phyloP scores from a whole-genome alignment of 2,888 invertebrate species.

The Drosophila mettleri region DNA sequence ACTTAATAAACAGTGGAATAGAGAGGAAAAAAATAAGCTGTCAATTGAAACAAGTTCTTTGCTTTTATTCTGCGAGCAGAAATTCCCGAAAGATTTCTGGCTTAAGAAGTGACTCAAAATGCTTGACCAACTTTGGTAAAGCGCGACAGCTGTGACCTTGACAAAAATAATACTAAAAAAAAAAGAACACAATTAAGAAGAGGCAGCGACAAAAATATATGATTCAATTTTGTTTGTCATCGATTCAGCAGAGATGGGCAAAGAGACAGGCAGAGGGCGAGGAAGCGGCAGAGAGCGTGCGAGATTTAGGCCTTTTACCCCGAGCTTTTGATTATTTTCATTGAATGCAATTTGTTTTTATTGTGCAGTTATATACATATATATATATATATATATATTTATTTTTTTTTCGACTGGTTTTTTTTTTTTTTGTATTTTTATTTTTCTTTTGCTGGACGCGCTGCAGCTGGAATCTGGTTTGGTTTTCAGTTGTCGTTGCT shows the following conservation, averaged over 20 bases:
- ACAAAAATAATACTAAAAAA: slow-evolving; percentile 11
- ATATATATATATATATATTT: slow-evolving; percentile 31
- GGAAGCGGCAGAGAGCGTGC: not conserved
- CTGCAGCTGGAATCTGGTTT: slow-evolving; percentile 74
- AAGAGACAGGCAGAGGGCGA: not conserved
- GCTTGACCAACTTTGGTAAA: slow-evolving; percentile 24
- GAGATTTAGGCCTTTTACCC: slow-evolving; percentile 15
- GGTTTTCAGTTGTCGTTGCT: slow-evolving; percentile 51
- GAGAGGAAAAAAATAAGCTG: not conserved
- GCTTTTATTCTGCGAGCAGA: not conserved
- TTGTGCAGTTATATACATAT: slow-evolving; percentile 54
- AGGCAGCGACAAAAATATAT: slow-evolving; percentile 2
- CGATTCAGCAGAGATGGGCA: slow-evolving; percentile 8
- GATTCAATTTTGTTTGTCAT: slow-evolving; percentile 26
- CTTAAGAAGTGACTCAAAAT: slow-evolving; percentile 21
- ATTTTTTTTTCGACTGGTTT: slow-evolving; percentile 15
- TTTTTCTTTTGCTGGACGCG: slow-evolving; percentile 13
- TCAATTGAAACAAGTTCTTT: slow-evolving; percentile 6
- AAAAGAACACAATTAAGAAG: not conserved
- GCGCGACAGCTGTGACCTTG: slow-evolving; percentile 25
- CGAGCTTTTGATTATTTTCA: slow-evolving; percentile 37
- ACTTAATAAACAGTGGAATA: too few relatives aligned
- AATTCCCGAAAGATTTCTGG: slow-evolving; percentile 4
- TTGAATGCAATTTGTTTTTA: slow-evolving; percentile 62
- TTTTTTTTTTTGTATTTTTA: slow-evolving; percentile 20